phyloP scores from a whole-genome alignment of 2,113 vertebrate genomes.

The Hippocampus mohnikei region DNA sequence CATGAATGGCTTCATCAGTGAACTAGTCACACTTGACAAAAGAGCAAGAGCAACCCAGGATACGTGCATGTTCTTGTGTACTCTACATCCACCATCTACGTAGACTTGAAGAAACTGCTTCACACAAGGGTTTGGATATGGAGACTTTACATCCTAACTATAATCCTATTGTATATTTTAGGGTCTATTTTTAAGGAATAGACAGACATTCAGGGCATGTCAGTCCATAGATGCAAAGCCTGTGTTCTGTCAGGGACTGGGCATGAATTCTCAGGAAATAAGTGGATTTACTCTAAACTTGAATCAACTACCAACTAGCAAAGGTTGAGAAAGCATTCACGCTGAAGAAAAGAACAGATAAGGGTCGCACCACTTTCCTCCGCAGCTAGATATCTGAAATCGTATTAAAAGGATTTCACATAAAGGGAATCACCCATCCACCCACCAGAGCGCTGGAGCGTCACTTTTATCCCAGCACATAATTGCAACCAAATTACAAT shows the following conservation, averaged over 20 bases:
- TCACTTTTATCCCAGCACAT: conserved; percentile 87
- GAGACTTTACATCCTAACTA: conserved; percentile 24
- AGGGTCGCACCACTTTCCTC: conserved; percentile 32
- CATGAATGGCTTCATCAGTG: conserved; percentile 25
- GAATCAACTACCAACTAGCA: conserved; percentile 46
- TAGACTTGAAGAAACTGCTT: conserved; percentile 35
- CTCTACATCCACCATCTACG: conserved; percentile 23
- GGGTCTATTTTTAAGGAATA: not conserved
- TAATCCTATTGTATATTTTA: conserved; percentile 1
- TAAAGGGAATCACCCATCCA: conserved; percentile 74
- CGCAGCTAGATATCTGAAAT: conserved; percentile 57
- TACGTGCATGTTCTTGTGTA: conserved; percentile 26
- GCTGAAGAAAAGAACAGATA: conserved; percentile 42
- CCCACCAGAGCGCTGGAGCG: conserved; percentile 85
- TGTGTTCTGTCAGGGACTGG: conserved; percentile 37
- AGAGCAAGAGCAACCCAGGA: conserved; percentile 28
- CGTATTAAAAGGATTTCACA: conserved; percentile 69
- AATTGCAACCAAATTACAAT: conserved; percentile 98
- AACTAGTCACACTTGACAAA: conserved; percentile 35
- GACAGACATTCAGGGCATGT: not conserved
- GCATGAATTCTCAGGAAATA: conserved; percentile 12
- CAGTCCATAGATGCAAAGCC: conserved; percentile 40
- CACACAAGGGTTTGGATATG: conserved; percentile 25
- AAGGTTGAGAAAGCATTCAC: conserved; percentile 62
- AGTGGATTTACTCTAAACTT: conserved; percentile 5